A percentile compares a stretch with the other conserved stretches of the same genome.
These are phyloP conservation scores for Colletes collaris DNA, from an alignment of 2,888 invertebrate genomes.

Conservation along the genomic window DNA sequence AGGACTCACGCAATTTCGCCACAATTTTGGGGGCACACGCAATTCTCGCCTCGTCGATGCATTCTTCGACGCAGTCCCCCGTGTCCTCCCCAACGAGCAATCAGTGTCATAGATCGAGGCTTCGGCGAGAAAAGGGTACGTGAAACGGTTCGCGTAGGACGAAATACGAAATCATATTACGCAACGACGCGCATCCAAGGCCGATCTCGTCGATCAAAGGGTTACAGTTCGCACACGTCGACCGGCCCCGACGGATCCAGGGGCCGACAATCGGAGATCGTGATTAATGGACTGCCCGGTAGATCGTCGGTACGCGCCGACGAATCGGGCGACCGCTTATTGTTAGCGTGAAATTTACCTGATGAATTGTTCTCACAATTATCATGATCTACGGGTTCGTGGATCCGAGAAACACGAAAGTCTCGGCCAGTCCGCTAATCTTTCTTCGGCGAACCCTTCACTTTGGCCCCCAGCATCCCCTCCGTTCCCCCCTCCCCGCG, in stretches of 20 bases:
- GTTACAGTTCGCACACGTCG: slow-evolving; percentile 19
- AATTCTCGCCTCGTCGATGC: too few species aligned
- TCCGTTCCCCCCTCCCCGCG: slow-evolving; percentile 24
- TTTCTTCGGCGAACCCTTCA: slow-evolving; percentile 78
- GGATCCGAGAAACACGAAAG: slow-evolving; percentile 81
- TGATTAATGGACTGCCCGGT: slow-evolving; percentile 71
- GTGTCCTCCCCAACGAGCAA: too few species aligned
- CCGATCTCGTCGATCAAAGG: slow-evolving; percentile 23
- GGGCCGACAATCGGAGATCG: slow-evolving; percentile 59
- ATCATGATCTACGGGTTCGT: slow-evolving; percentile 82
- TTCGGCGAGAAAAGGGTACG: too few species aligned
- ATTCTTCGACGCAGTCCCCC: too few species aligned
- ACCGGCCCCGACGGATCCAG: slow-evolving; percentile 23
- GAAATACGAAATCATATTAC: too few species aligned
- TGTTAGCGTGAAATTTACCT: slow-evolving; percentile 78
- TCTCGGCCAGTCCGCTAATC: slow-evolving; percentile 77
- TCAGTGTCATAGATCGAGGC: too few species aligned
- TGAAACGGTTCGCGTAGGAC: too few species aligned
- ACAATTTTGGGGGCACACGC: too few species aligned
- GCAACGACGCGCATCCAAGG: too few species aligned
- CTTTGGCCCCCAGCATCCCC: slow-evolving; percentile 66
- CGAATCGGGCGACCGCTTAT: slow-evolving; percentile 64
- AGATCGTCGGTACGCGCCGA: slow-evolving; percentile 55
- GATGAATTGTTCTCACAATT: slow-evolving; percentile 83
- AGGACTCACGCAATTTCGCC: too few species aligned